These are phyloP conservation scores for Oligia strigilis DNA, from an alignment of 2,888 invertebrate genomes.

Conservation along the genomic window DNA sequence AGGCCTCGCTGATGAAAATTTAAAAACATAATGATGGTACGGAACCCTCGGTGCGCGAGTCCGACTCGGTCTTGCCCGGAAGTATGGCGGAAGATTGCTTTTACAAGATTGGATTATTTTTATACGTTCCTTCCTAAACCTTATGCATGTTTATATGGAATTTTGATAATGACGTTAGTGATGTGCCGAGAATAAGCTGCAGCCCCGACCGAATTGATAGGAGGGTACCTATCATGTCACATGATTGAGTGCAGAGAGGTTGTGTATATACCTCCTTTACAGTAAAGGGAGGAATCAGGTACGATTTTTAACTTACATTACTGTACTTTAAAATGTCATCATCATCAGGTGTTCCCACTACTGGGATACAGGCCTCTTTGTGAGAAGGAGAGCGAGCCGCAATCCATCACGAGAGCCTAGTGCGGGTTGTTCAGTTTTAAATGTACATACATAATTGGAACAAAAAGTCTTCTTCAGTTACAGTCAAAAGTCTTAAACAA, in stretches of 20 bases:
- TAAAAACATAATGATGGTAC: no score
- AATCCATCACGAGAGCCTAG: neutral
- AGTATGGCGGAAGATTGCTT: constrained; percentile 16
- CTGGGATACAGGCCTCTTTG: neutral
- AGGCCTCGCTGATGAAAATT: no score
- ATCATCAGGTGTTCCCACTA: neutral
- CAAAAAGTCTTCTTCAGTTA: neutral
- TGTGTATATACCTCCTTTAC: neutral
- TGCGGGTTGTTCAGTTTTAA: neutral
- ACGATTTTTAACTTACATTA: neutral
- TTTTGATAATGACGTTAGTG: neutral
- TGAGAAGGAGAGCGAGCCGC: neutral
- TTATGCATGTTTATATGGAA: neutral
- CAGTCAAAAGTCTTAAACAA: neutral
- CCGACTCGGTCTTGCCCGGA: neutral
- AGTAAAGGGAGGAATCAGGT: neutral
- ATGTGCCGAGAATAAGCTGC: neutral
- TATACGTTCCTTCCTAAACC: neutral
- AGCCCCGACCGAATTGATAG: neutral
- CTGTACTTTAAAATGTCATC: neutral
- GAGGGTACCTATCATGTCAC: neutral
- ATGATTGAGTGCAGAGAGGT: neutral
- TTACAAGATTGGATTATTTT: constrained; percentile 38
- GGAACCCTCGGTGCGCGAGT: no score
- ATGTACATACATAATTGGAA: neutral